Percentiles rank a stretch among this genome's conserved stretches.
Evolutionary conservation across 2,888 invertebrate genomes (phyloP).

Genomic region (Tipula vernalis): DNA sequence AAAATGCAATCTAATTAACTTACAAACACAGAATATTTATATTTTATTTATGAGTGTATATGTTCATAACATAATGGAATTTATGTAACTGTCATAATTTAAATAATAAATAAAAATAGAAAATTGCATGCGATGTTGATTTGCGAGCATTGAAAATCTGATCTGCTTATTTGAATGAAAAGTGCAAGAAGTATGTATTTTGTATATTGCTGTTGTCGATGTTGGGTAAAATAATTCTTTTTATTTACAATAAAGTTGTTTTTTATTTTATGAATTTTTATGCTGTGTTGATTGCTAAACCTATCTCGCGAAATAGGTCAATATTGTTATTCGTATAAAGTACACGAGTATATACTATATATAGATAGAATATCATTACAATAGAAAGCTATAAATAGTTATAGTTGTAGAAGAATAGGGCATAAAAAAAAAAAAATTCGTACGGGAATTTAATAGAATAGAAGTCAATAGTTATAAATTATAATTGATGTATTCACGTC

Average conservation of each 20-base stretch:
- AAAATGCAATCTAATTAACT: too few relatives aligned
- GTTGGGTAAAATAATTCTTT: too few relatives aligned
- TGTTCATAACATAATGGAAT: not conserved
- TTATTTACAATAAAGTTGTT: not conserved
- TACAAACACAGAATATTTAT: too few relatives aligned
- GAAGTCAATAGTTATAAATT: not conserved
- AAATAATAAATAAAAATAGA: not conserved
- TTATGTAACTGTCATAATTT: conserved; percentile 4
- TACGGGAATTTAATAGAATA: not conserved
- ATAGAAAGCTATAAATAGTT: not conserved
- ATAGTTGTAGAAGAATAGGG: not conserved
- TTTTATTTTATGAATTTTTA: not conserved
- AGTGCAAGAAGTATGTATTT: not conserved
- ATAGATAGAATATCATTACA: not conserved
- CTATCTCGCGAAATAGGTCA: not conserved
- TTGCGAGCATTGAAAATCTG: not conserved
- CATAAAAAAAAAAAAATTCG: not conserved
- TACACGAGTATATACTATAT: not conserved
- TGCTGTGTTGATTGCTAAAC: not conserved
- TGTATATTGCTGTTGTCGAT: not conserved
- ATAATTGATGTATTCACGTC: not conserved
- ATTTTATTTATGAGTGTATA: not conserved
- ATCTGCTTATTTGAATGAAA: not conserved
- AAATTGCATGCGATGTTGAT: not conserved
- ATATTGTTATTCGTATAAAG: not conserved